Conservation (phyloP, 2,888 invertebrate genomes). For the Xylocampa areola region DNA sequence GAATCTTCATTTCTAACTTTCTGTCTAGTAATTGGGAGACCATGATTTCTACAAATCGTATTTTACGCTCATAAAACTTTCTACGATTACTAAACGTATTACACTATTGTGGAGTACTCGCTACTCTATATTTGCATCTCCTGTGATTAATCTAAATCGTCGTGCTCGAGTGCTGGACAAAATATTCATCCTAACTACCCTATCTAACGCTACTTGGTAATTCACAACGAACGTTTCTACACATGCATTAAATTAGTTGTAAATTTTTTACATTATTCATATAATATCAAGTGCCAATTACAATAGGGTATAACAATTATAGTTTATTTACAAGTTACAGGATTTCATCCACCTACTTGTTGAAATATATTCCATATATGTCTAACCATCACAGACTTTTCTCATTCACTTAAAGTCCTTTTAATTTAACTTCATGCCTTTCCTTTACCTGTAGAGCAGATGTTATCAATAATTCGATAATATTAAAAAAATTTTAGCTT, state of each 20-base stretch:
- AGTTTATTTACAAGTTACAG: constrained; percentile 25
- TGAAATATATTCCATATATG: constrained; percentile 34
- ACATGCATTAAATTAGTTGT: constrained; percentile 35
- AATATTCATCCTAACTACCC: constrained; percentile 23
- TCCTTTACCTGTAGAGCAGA: constrained; percentile 51
- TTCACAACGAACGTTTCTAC: constrained; percentile 33
- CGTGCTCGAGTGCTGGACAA: constrained; percentile 6
- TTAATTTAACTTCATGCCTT: constrained; percentile 46
- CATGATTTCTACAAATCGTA: constrained; percentile 44
- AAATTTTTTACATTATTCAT: constrained; percentile 29
- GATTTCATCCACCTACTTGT: constrained; percentile 47
- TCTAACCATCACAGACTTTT: constrained; percentile 56
- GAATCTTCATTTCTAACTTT: constrained; percentile 33
- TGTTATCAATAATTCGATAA: constrained; percentile 42
- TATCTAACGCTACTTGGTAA: constrained; percentile 40
- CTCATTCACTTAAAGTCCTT: constrained; percentile 49
- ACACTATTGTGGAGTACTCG: constrained; percentile 33
- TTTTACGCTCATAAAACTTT: constrained; percentile 31
- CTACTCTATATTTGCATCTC: constrained; percentile 8
- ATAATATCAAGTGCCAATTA: constrained; percentile 33
- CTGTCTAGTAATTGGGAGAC: constrained; percentile 44
- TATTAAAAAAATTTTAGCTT: constrained; percentile 1
- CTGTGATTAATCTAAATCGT: constrained; percentile 7
- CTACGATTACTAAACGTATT: constrained; percentile 28
- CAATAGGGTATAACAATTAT: constrained; percentile 19